Percentiles rank a stretch among this genome's conserved stretches.
These are phyloP conservation scores for Mustela lutreola DNA, from an alignment of 2,113 vertebrate genomes.

Conservation along the genomic window DNA sequence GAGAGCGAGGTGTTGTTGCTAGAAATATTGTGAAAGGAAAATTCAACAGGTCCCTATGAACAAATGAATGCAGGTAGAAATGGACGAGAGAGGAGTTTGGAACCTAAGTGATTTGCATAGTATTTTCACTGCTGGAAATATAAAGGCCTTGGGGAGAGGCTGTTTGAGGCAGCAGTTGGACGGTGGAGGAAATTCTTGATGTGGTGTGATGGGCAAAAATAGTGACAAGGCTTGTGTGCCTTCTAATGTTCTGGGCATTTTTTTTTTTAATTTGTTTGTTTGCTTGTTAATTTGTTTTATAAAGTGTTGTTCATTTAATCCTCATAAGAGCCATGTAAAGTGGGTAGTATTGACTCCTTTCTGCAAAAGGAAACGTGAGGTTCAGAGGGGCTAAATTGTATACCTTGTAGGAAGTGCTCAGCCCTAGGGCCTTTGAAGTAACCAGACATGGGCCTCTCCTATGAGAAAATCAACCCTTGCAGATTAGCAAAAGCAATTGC, in stretches of 20 bases:
- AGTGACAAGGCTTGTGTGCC: not conserved
- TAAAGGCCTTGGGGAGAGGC: not conserved
- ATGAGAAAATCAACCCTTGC: not conserved
- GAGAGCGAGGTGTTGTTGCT: not conserved
- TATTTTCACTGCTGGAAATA: not conserved
- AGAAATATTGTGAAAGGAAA: slow-evolving; percentile 28
- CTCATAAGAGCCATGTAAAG: not conserved
- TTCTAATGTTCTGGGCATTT: not conserved
- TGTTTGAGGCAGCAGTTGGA: not conserved
- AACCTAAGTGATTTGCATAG: not conserved
- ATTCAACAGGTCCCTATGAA: not conserved
- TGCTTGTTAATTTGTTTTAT: slow-evolving; percentile 2
- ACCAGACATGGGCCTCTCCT: not conserved
- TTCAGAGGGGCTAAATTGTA: not conserved
- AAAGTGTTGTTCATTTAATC: slow-evolving; percentile 17
- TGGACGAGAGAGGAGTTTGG: not conserved
- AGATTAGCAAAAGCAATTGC: not conserved
- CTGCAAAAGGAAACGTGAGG: not conserved
- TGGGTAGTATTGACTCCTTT: not conserved
- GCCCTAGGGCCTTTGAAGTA: not conserved
- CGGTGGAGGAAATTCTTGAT: not conserved
- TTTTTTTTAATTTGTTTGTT: not conserved
- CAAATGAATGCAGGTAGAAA: not conserved
- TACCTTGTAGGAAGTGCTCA: not conserved
- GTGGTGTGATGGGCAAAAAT: not conserved